phyloP scores from a whole-genome alignment of 2,888 invertebrate genomes.

The Germaria angustata region DNA sequence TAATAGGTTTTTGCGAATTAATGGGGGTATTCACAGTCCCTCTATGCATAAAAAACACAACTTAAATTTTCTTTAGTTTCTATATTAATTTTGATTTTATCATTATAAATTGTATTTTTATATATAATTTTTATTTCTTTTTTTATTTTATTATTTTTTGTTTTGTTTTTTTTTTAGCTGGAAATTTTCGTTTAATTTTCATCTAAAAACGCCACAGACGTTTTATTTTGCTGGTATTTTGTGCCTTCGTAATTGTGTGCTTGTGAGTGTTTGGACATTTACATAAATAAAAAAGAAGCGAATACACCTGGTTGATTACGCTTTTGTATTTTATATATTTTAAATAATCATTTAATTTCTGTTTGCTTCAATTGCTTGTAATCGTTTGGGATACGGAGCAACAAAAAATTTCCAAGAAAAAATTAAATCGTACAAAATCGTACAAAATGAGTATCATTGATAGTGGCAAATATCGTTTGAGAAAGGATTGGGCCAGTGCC shows the following conservation, averaged over 20 bases:
- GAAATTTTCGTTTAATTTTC: slow-evolving; percentile 44
- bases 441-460: slow-evolving; percentile 78
- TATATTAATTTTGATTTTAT: too few relatives aligned
- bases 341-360: slow-evolving; percentile 1
- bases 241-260: not conserved
- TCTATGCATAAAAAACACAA: not conserved
- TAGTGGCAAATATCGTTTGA: slow-evolving; percentile 79
- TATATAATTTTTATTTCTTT: slow-evolving; percentile 4
- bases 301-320: slow-evolving; percentile 8
- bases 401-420: not conserved
- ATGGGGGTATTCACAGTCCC: not conserved
- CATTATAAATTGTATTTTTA: not conserved
- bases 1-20: not conserved
- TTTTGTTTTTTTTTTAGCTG: slow-evolving; percentile 45
- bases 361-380: slow-evolving; percentile 12
- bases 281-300: not conserved
- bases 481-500: slow-evolving; percentile 79
- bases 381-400: slow-evolving; percentile 11
- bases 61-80: not conserved
- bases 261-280: not conserved
- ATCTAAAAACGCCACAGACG: slow-evolving; percentile 51
- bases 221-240: slow-evolving; percentile 41
- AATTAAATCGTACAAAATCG: slow-evolving; percentile 13
- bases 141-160: slow-evolving; percentile 10
- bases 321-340: not conserved